These are phyloP conservation scores for Nannospalax galili DNA, from an alignment of 2,113 vertebrate genomes.

Conservation along the genomic window DNA sequence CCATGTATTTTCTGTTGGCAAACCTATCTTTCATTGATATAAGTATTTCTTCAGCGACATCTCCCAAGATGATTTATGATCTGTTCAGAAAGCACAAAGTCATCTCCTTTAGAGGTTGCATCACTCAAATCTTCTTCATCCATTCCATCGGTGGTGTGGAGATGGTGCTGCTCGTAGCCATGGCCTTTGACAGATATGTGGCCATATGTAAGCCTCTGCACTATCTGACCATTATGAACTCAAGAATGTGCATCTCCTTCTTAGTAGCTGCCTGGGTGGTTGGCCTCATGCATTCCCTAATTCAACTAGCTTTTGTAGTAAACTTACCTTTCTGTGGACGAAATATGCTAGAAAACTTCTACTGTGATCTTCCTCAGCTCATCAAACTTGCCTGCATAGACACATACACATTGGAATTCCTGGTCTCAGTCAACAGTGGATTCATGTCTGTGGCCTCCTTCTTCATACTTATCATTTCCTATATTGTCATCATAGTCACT, in stretches of 20 bases:
- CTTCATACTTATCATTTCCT: slow-evolving; percentile 68
- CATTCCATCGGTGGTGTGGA: background rate
- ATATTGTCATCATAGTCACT: slow-evolving; percentile 66
- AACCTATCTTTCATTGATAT: background rate
- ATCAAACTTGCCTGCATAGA: slow-evolving; percentile 74
- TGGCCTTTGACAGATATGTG: slow-evolving; percentile 48
- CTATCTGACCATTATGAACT: background rate
- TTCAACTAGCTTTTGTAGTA: slow-evolving; percentile 40
- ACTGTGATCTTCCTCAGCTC: slow-evolving; percentile 64
- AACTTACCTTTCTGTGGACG: slow-evolving; percentile 60
- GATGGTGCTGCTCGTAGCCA: background rate
- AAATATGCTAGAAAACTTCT: slow-evolving; percentile 60
- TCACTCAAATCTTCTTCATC: background rate
- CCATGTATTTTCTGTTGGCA: background rate
- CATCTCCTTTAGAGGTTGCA: background rate
- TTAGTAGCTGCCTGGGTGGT: background rate
- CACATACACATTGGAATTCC: slow-evolving; percentile 47
- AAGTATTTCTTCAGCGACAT: background rate
- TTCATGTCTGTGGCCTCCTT: slow-evolving; percentile 68
- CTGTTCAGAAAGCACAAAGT: background rate
- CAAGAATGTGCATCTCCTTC: background rate
- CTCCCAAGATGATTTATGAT: slow-evolving; percentile 2
- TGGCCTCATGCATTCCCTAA: slow-evolving; percentile 9
- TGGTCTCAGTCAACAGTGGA: slow-evolving; percentile 73
- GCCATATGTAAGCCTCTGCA: slow-evolving; percentile 51